phyloP scores from a whole-genome alignment of 2,888 invertebrate species.

The Reticulitermes lucifugus region DNA sequence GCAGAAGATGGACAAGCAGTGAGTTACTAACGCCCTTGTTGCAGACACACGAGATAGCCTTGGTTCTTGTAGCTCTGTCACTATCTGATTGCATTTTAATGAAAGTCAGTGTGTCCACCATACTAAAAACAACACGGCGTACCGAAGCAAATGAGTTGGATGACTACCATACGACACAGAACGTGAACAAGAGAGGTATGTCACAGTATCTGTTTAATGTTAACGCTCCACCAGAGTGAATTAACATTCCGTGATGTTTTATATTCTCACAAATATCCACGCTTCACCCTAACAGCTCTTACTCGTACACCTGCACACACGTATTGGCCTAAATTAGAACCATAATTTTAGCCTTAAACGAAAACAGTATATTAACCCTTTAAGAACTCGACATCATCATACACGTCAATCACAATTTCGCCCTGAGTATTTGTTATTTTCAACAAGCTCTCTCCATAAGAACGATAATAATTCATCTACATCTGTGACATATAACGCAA shows the following conservation, averaged over 20 bases:
- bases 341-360: not conserved
- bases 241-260: not conserved
- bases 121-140: conserved; percentile 21
- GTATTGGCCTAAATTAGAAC: not conserved
- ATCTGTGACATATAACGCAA: too few relatives aligned
- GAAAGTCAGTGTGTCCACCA: conserved; percentile 16
- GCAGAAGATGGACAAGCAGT: too few relatives aligned
- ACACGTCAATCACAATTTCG: too few relatives aligned
- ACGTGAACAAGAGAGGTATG: not conserved
- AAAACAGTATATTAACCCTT: not conserved
- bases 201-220: conserved; percentile 5
- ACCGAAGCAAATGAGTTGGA: conserved; percentile 23
- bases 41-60: not conserved
- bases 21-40: not conserved
- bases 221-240: not conserved
- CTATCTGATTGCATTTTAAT: conserved; percentile 44
- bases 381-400: too few relatives aligned
- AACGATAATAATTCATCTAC: too few relatives aligned
- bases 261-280: not conserved
- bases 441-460: too few relatives aligned
- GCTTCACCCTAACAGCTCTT: not conserved
- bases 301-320: not conserved
- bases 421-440: too few relatives aligned
- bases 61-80: conserved; percentile 15
- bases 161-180: not conserved